Evolutionary conservation across 2,797 vertebrate genomes (phyloP).

Genomic region (Mus spretus): DNA sequence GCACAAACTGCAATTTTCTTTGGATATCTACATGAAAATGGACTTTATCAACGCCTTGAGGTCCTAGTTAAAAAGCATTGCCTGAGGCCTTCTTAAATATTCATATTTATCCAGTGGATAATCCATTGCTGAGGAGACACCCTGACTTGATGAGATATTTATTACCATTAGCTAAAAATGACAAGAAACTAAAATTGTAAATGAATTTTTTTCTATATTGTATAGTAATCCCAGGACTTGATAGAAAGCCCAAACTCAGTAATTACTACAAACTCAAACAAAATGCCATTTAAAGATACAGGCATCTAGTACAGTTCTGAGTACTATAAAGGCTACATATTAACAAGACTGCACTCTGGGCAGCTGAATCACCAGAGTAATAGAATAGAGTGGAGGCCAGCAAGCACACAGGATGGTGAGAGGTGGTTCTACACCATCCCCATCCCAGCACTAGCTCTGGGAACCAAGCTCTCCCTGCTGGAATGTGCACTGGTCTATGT

Average conservation of each 20-base stretch:
- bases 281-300: background rate
- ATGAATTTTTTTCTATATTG: background rate
- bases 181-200: constrained; percentile 44
- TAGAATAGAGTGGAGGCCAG: background rate
- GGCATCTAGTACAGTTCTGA: background rate
- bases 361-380: background rate
- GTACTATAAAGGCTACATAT: background rate
- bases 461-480: background rate
- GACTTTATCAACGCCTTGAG: background rate
- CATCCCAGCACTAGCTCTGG: rapidly evolving
- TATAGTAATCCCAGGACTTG: background rate
- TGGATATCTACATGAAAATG: background rate
- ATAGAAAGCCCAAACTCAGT: background rate
- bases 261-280: background rate
- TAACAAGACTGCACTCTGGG: background rate
- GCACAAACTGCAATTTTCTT: background rate
- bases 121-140: background rate
- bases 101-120: background rate
- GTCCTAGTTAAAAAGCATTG: background rate
- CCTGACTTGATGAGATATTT: background rate
- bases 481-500: rapidly evolving
- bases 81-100: background rate
- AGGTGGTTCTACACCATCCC: rapidly evolving
- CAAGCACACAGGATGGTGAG: rapidly evolving
- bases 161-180: background rate